Conservation (phyloP, 2,113 vertebrate genomes). For the Deroptyus accipitrinus region DNA sequence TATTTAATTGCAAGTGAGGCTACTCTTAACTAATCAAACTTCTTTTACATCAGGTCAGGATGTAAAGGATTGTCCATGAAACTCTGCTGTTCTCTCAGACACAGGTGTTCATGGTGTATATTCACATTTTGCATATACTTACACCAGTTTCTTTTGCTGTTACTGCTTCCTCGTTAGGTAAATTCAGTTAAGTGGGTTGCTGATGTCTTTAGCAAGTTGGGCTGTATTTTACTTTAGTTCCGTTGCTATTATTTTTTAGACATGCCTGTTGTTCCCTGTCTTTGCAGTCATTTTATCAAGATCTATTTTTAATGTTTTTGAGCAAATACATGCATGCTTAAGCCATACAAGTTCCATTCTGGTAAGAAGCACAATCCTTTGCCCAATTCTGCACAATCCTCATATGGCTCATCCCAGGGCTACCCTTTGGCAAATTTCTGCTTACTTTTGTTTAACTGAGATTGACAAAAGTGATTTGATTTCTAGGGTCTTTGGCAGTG, state of each 20-base stretch:
- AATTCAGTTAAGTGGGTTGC: not conserved
- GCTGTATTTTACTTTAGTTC: not conserved
- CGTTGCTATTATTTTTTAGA: not conserved
- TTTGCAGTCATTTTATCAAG: not conserved
- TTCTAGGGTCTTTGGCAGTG: conserved; percentile 1
- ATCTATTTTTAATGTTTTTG: not conserved
- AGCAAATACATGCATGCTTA: not conserved
- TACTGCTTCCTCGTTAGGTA: not conserved
- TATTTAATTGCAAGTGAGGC: not conserved
- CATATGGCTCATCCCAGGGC: not conserved
- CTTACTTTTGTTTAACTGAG: conserved; percentile 36
- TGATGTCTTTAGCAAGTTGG: not conserved
- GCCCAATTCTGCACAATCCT: not conserved
- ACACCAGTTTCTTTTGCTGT: not conserved
- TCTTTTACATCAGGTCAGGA: not conserved
- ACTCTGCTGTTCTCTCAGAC: not conserved
- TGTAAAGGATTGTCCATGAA: not conserved
- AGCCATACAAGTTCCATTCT: not conserved
- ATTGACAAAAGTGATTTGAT: conserved; percentile 31
- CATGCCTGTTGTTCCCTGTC: not conserved
- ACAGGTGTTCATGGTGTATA: not conserved
- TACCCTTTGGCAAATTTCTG: not conserved
- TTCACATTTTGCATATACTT: not conserved
- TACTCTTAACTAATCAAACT: not conserved
- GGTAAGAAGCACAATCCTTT: not conserved